Evolutionary conservation across 2,113 vertebrate genomes (phyloP).

Genomic region (Marmota flaviventris): DNA sequence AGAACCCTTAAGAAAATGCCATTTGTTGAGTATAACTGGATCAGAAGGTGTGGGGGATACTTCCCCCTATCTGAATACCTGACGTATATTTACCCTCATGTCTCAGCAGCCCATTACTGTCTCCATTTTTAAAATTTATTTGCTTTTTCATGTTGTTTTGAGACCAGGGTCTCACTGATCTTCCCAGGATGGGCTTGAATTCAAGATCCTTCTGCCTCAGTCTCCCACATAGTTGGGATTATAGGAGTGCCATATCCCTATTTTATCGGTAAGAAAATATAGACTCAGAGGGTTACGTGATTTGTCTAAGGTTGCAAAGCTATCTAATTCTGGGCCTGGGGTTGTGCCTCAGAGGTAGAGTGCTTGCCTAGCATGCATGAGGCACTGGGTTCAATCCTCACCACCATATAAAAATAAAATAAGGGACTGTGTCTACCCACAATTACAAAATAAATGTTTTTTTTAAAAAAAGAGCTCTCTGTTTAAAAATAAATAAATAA

Average conservation of each 20-base stretch:
- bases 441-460: too few relatives aligned
- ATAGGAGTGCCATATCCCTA: not conserved
- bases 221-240: not conserved
- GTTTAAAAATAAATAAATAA: too few relatives aligned
- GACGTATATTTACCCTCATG: not conserved
- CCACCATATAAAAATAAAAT: too few relatives aligned
- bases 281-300: conserved; percentile 25
- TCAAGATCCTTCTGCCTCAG: too few relatives aligned
- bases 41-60: not conserved
- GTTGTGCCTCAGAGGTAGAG: too few relatives aligned
- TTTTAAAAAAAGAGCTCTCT: too few relatives aligned
- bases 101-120: not conserved
- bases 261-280: conserved; percentile 26
- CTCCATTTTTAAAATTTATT: not conserved
- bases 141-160: too few relatives aligned
- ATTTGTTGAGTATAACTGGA: not conserved
- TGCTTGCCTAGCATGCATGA: too few relatives aligned
- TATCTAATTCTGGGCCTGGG: not conserved
- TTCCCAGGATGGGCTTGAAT: too few relatives aligned
- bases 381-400: too few relatives aligned
- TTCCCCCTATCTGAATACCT: not conserved
- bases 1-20: not conserved
- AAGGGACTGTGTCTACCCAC: too few relatives aligned
- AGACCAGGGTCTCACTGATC: too few relatives aligned
- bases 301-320: conserved; percentile 19